Evolutionary conservation across 2,888 invertebrate species (phyloP).

Genomic region (Alloplasta piceator): DNA sequence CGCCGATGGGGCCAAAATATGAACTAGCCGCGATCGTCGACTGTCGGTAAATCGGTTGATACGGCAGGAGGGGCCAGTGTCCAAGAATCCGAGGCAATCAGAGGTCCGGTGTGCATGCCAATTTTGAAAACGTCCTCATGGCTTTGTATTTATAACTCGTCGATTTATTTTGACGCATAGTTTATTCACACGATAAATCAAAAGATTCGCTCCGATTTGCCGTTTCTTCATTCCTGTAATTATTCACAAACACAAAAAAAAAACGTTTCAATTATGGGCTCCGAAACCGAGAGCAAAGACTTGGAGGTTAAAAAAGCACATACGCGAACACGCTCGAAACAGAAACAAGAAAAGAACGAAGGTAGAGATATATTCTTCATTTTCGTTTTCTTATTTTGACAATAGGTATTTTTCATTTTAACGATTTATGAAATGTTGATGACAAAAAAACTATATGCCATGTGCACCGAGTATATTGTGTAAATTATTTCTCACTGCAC

Average conservation of each 20-base stretch:
- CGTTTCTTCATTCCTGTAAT: too few species aligned
- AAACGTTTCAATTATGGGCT: conserved; percentile 50
- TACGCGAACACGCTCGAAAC: conserved; percentile 61
- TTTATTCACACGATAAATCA: not conserved
- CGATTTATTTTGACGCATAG: not conserved
- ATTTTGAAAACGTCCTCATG: conserved; percentile 49
- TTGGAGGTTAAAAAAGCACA: conserved; percentile 65
- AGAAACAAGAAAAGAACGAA: conserved; percentile 56
- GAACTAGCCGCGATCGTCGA: conserved; percentile 21
- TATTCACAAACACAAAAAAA: not conserved
- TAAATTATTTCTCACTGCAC: too few species aligned
- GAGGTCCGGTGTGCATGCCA: too few species aligned
- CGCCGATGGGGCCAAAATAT: not conserved
- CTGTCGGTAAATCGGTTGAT: too few species aligned
- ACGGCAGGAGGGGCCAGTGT: too few species aligned
- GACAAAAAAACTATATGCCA: too few species aligned
- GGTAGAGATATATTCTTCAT: conserved; percentile 38
- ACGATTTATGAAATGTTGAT: not conserved
- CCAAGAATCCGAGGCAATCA: too few species aligned
- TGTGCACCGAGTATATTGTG: too few species aligned
- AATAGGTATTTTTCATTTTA: not conserved
- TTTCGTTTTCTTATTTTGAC: not conserved
- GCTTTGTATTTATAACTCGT: conserved; percentile 17
- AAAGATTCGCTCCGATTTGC: too few species aligned
- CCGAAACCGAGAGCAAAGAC: conserved; percentile 57